Base-by-base conservation (phyloP, 2,888 invertebrate genomes). In the Choreutis nemorana region DNA sequence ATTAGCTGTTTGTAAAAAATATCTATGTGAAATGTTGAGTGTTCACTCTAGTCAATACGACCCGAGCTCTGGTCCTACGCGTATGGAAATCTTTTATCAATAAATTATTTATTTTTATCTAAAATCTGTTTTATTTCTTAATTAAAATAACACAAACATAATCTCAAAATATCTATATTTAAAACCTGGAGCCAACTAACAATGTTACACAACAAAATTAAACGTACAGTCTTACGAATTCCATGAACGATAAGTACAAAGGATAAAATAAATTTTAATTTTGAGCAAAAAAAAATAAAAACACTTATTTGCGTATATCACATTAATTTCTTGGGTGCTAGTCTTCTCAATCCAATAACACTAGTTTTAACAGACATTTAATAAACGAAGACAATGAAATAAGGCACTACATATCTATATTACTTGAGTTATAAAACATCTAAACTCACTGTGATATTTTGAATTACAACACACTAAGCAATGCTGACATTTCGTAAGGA, bases 221-320 rank as follows among this genome's bases (percentile, higher is more conserved):
- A 66, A 72, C 62, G 70, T 72, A 78, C 78, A 78, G 78, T 78
- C 78, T 78, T 77, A 75, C 70, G 61, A 75, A 71, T 78, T 75
- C 65, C 73, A 67, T 62, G 63, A 67, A 71, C 56, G 53, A 70
- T 78, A 78, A 78, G 77, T 78, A 78, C 77, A 63, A 51, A 66
- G 63, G 64, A 65, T 59, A 50, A 55, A 55, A 48, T 50, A 47
- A 37, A 42, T 48, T 55, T 44, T 41, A 63, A 66, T 63, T 64
- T 70, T 73, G 71, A 73, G 71, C 71, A 67, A 67, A 64, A 54
- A 43, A 44, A 36, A 45, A n/a, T n/a, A n/a, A 58, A 60, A 59
- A 51, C 50, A 53, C 52, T 55, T 57, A 59, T 58, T 53, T 62
- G 64, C 53, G 60, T 65, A 67, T 66, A 75, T 73, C 68, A 72